Evolutionary conservation across 2,888 invertebrate species (phyloP), one percentile per base, ranked within the genome.

Genomic region (Drosophila aldrichi): DNA sequence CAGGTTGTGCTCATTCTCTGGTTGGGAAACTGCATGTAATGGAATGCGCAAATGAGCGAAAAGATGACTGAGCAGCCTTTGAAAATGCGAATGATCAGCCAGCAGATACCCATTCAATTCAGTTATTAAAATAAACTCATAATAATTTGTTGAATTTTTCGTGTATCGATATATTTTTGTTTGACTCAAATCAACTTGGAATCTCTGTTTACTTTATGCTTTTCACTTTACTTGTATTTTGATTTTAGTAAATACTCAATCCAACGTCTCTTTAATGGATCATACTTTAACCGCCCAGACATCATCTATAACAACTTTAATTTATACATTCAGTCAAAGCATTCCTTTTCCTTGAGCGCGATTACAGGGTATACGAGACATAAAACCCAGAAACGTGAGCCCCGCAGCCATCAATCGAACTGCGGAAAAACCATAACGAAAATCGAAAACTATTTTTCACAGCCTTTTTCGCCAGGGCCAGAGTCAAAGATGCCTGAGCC

Each of bases 381-480:
- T 44, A 64, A 63, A 67, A 57, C 40, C 29, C 2, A 52, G 60
- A 76, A 79, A 87, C 89, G 89, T 86, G 89, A 83, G 89, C 81
- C 78, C 78, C 70, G 65, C 72, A 87, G 89, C 77, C 89, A 83
- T 87, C 81, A 89, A 81, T 82, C 79, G 88, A 72, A 59, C 64
- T 69, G 58, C 38, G 69, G 65, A 69, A 65, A 72, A 82, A 71
- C 58, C 78, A 83, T 81, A 75, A 71, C 70, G 71, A 88, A 88
- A 88, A 82, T 88, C 86, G 85, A 84, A 88, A 85, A 88, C 88
- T 69, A 72, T 85, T 82, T 82, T 82, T 85, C 82, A 79, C 88
- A 79, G 75, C 68, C 55, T 40, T 60, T 60, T 73, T 72, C 20
- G 56, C 62, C 70, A 67, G 65, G 80, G 66, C 76, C 77, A 76